phyloP scores from a whole-genome alignment of 2,888 invertebrate species.

The Dolomedes plantarius region DNA sequence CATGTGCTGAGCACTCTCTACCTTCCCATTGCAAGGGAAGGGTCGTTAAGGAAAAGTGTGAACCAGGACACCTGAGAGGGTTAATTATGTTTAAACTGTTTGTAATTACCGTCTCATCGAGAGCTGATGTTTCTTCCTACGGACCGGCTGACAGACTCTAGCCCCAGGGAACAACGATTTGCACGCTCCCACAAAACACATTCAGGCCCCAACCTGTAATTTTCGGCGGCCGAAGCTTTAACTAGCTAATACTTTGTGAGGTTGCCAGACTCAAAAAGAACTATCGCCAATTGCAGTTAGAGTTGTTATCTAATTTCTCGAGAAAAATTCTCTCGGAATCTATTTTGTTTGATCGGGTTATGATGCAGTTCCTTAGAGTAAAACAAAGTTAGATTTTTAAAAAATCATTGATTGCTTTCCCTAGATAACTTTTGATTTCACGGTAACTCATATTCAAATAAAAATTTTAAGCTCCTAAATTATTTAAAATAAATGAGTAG shows the following conservation, averaged over 20 bases:
- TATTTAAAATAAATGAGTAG: no score
- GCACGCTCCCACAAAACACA: conserved; percentile 29
- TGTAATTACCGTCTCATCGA: conserved; percentile 41
- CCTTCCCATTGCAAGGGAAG: neutral
- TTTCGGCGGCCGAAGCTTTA: conserved; percentile 25
- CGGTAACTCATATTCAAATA: no score
- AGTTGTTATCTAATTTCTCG: neutral
- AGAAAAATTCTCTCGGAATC: no score
- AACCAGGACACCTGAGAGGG: conserved; percentile 40
- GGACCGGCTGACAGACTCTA: conserved; percentile 15
- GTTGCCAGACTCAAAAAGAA: conserved; percentile 10
- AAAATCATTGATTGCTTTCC: no score
- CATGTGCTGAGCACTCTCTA: conserved; percentile 4
- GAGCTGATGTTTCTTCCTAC: conserved; percentile 17
- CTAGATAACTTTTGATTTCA: no score
- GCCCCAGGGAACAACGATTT: neutral
- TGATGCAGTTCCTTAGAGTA: no score
- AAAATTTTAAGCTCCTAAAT: no score
- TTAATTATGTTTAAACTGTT: conserved; percentile 62
- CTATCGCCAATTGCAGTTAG: neutral
- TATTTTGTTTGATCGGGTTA: no score
- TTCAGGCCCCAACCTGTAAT: conserved; percentile 26
- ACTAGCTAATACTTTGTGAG: conserved; percentile 18
- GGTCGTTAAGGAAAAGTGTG: conserved; percentile 17
- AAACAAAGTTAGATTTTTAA: no score